Evolutionary conservation across 2,888 invertebrate species (phyloP), one percentile per base, ranked within the genome.

Genomic region (Habroteleia sp.): DNA sequence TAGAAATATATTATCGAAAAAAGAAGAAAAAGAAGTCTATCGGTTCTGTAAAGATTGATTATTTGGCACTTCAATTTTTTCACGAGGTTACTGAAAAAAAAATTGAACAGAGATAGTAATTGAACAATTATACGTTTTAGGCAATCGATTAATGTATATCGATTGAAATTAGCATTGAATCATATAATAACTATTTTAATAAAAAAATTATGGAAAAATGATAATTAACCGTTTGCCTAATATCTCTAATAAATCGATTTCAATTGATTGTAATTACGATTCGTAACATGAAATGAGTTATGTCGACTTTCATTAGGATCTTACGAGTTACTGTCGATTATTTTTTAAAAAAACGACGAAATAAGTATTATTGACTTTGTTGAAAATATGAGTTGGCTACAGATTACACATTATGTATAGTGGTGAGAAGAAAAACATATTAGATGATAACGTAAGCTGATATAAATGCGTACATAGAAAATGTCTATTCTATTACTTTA

Each of bases 401-500:
- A 80, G 81, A 81, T 27, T 81, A 82, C 77, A 80, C 82, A 82
- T 82, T 84, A 86, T 80, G 79, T 81, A 83, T 84, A 85, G 83
- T 80, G 78, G 13, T 62, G 54, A 46, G 29, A 54, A 82, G 78
- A 52, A 63, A 84, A 85, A 81, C 82, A 84, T 85, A 82, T 82
- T 85, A 85, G 83, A 82, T 83, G 80, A 82, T 85, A 85, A 79
- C 81, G 77, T 81, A 83, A 84, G 83, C 80, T 82, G 82, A 84
- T 82, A 81, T 83, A 81, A 84, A 84, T 80, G 82, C 81, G 82
- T 84, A 83, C 78, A 82, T 84, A 85, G 80, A 77, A 83, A 75
- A 77, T 66, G 76, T 83, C 79, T 85, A 85, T 84, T 85, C 83
- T 85, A 84, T 84, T 85, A 85, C 77, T 82, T 81, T 84, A 82